Evolutionary conservation across 2,113 vertebrate genomes (phyloP), one percentile per base, ranked within the genome.

Genomic region (Tonatia bakeri): DNA sequence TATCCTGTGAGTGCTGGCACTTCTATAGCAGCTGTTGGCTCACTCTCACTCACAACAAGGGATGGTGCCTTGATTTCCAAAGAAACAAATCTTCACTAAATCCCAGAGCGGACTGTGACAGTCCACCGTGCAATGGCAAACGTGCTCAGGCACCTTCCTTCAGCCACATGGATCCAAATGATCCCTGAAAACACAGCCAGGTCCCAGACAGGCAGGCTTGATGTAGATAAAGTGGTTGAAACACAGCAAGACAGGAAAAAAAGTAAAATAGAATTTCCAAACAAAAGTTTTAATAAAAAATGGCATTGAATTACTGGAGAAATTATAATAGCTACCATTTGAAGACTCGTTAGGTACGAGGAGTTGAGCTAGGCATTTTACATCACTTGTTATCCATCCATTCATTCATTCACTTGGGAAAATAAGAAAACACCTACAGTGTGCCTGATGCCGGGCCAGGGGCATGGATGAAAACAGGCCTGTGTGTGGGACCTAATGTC

Each of bases 11-110:
- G 67, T 89, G 73, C 16, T 94, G 79, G 79, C 45, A 92, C 36
- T 91, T 96, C 93, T 36, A 61, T 1, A 91, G 54, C 77, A 93
- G 69, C 73, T 92, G 54, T 70, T 94, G 75, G 86, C 70, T 89
- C 20, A 14, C 24, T 69, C 24, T 96, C 94, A 72, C 22, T 40
- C 69, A 72, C 16, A 61, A 47, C 9, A 54, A 80, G 36, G 82
- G 31, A 50, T 80, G 61, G 65, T 89, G 47, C 54, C 65, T 89
- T 83, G 47, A 93, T 87, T 84, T 90, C 43, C 92, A 86, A 82
- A 82, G 86, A 79, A 93, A 91, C 28, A 83, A 94, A 86, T 83
- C 47, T 89, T 79, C 72, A 81, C 61, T 73, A 22, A 86, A 91
- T n/a, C 64, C 14, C 38, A 61, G 15, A 80, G 93, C 38, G 36